These are phyloP conservation scores for Trichopoda pennipes DNA, from an alignment of 2,888 invertebrate species.

Conservation along the genomic window DNA sequence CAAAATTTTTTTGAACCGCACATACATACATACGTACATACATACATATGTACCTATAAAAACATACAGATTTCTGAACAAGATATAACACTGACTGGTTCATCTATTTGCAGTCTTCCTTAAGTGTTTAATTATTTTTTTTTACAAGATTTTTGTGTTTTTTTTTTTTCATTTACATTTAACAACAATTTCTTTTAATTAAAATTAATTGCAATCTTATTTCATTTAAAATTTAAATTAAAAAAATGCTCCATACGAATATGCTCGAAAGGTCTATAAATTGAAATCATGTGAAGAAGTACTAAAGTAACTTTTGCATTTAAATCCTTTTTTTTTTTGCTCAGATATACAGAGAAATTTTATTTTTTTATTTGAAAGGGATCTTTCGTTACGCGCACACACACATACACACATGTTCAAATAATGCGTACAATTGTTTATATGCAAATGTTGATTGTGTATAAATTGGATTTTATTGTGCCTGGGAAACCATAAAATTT, in stretches of 20 bases:
- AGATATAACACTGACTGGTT: too few relatives aligned
- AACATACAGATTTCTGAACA: too few relatives aligned
- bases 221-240: conserved; percentile 6
- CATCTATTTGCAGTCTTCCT: too few relatives aligned
- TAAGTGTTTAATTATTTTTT: neutral
- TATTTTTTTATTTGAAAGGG: conserved; percentile 33
- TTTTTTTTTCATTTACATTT: neutral
- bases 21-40: too few relatives aligned
- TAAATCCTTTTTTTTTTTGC: neutral
- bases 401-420: too few relatives aligned
- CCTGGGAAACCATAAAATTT: conserved; percentile 40
- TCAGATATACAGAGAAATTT: neutral
- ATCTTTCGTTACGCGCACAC: conserved; percentile 14
- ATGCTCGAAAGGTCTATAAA: neutral
- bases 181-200: neutral
- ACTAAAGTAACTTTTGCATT: neutral
- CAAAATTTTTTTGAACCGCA: too few relatives aligned
- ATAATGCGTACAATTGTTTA: conserved; percentile 29
- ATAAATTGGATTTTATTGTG: conserved; percentile 49
- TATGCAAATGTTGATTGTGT: neutral
- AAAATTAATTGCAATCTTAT: conserved; percentile 1
- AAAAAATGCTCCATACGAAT: neutral
- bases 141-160: neutral
- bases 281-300: neutral
- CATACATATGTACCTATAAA: too few relatives aligned